These are phyloP conservation scores for Parnassius smintheus DNA, from an alignment of 2,888 invertebrate species.

Conservation along the genomic window DNA sequence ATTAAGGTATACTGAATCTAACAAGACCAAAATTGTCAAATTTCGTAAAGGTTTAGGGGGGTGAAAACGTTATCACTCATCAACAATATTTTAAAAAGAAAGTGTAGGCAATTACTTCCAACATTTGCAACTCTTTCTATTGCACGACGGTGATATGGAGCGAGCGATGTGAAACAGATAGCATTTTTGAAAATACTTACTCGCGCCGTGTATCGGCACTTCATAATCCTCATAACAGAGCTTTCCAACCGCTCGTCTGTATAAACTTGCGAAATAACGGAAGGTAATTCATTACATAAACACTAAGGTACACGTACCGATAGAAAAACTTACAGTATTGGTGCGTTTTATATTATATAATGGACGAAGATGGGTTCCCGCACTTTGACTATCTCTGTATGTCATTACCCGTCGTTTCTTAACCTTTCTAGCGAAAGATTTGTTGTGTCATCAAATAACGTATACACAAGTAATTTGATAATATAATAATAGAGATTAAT, in stretches of 20 bases:
- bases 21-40: too few relatives aligned
- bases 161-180: too few relatives aligned
- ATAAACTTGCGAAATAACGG: conserved; percentile 18
- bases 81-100: too few relatives aligned
- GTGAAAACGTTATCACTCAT: too few relatives aligned
- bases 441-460: conserved; percentile 1
- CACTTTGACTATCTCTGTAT: conserved; percentile 1
- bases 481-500: too few relatives aligned
- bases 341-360: conserved; percentile 14
- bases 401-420: neutral
- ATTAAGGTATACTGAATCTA: too few relatives aligned
- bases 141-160: too few relatives aligned
- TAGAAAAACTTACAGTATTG: conserved; percentile 10
- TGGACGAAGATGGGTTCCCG: conserved; percentile 13
- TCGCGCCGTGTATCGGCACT: too few relatives aligned
- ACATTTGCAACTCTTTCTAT: too few relatives aligned
- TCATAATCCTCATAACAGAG: neutral
- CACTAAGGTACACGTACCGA: conserved; percentile 10
- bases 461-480: neutral
- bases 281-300: conserved; percentile 34
- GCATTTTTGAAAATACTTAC: too few relatives aligned
- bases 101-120: too few relatives aligned
- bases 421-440: conserved; percentile 8
- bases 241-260: conserved; percentile 30
- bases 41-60: neutral